Base-by-base conservation (phyloP, 1,140 invertebrate genomes). In the Bombus superbus region DNA sequence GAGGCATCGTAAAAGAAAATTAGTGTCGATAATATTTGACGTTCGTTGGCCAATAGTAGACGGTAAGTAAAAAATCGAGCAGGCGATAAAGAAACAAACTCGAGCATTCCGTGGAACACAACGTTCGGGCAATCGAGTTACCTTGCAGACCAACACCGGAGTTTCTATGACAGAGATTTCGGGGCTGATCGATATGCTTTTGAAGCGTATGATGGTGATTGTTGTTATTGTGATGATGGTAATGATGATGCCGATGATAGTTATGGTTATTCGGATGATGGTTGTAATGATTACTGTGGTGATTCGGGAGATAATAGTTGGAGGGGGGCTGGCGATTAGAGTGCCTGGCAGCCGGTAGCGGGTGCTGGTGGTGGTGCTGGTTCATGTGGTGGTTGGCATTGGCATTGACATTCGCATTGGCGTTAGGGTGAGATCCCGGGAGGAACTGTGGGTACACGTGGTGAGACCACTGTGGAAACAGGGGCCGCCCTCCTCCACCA, bases 371-470 rank as follows among this genome's bases (percentile, higher is more conserved):
- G 93, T 96, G 95, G 92, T 95, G 95, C 93, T 95, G 93, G 93
- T 94, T 93, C 90, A 94, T 94, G 92, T 95, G 95, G 92, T 95
- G 94, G 92, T 94, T 95, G 89, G 94, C 94, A 94, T 95, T 95
- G 93, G 94, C 96, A 95, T 95, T 95, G 93, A 94, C 96, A 95
- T 95, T 94, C 92, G 94, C 93, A 93, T 94, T 95, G 90, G 96
- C 96, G 95, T 97, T 97, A 89, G 97, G 97, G 95, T 98, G 97
- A 95, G 97, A 97, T 94, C 97, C 97, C 90, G 98, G 97, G 95
- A 98, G 96, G 96, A 98, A 98, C 96, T 98, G 98, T 89, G 98
- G 98, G 95, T 98, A 98, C 92, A 98, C 98, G 96, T 98, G 98
- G 95, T 98, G 98, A 91, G 98, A 98, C 98, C 98, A 98, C 96